Evolutionary conservation across 2,797 vertebrate genomes (phyloP), one percentile per base, ranked within the genome.

Genomic region (Setipinna tenuifilis): DNA sequence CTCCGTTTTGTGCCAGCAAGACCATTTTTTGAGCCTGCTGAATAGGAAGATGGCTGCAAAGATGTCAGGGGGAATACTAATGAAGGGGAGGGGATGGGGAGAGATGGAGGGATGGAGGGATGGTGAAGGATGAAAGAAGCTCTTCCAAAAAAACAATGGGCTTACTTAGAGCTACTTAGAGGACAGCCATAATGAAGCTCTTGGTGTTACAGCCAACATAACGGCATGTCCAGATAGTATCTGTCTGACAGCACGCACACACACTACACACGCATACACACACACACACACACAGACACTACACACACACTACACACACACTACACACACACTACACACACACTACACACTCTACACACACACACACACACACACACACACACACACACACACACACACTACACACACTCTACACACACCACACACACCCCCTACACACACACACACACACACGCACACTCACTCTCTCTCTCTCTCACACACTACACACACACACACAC

Each of bases 91-190:
- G 85, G 41, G 41, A 71, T 61, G 84, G 41, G 82, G 83, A 61
- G 31, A 85, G 46, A 48, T 48, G 46, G 46, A 48, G 10, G 46
- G 46, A 48, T 3, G 10, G 88, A 88, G 75, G 86, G 80, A 82
- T 88, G 88, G 57, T 85, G 86, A 83, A 68, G 82, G 57, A 86
- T n/a, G 81, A 75, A 17, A 28, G 68, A 71, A 41, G 31, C 68
- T 17, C 31, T 75, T 17, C 68, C 31, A 75, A 19, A 75, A 75
- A 75, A 75, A 75, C 68, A 75, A 75, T 75, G 68, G 68, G 68
- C 28, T 35, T 75, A 41, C 68, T 41, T 21, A 4, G 68, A 75
- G 16, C 68, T 41, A 21, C 17, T 16, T 14, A 19, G 28, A 19
- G 68, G 83, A 65, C 2, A 28, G 31, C 75, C 7, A 19, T 41